Evolutionary conservation across 2,797 vertebrate genomes (phyloP).

Genomic region (Leptoclinus maculatus): DNA sequence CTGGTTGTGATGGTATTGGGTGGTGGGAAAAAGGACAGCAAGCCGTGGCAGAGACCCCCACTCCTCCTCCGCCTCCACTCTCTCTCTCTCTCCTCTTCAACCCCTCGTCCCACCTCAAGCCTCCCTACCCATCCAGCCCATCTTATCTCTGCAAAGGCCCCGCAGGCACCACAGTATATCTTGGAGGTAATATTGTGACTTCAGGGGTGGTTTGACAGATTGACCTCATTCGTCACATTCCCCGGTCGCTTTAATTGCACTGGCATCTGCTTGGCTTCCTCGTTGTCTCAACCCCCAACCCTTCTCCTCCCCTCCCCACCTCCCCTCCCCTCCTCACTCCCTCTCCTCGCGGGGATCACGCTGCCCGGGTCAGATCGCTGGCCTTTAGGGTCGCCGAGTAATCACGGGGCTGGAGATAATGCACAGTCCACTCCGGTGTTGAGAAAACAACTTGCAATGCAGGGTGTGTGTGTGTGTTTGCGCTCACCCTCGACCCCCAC

Average conservation of each 20-base stretch:
- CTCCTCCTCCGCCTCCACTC: background rate
- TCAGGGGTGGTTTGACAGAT: slow-evolving; percentile 86
- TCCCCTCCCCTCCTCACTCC: slow-evolving; percentile 17
- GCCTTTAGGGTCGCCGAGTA: slow-evolving; percentile 77
- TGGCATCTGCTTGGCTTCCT: slow-evolving; percentile 88
- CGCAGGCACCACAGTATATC: slow-evolving; percentile 84
- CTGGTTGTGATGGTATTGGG: slow-evolving; percentile 29
- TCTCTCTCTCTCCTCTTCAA: slow-evolving; percentile 5
- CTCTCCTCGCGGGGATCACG: slow-evolving; percentile 67
- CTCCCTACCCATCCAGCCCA: slow-evolving; percentile 36
- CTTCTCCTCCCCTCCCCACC: background rate
- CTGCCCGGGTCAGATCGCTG: slow-evolving; percentile 76
- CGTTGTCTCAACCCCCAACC: slow-evolving; percentile 52
- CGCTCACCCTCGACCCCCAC: slow-evolving; percentile 21
- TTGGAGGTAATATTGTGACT: slow-evolving; percentile 84
- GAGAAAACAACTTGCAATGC: slow-evolving; percentile 70
- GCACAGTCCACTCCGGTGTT: slow-evolving; percentile 66
- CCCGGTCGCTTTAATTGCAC: slow-evolving; percentile 84
- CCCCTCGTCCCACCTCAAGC: slow-evolving; percentile 38
- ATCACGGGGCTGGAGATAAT: slow-evolving; percentile 79
- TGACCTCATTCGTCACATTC: slow-evolving; percentile 88
- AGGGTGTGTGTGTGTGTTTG: slow-evolving; percentile 33
- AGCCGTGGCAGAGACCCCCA: slow-evolving; percentile 45
- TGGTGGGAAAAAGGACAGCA: slow-evolving; percentile 56
- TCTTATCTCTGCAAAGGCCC: slow-evolving; percentile 77